Conservation (phyloP, 2,113 vertebrate genomes). For the Percina caprodes region DNA sequence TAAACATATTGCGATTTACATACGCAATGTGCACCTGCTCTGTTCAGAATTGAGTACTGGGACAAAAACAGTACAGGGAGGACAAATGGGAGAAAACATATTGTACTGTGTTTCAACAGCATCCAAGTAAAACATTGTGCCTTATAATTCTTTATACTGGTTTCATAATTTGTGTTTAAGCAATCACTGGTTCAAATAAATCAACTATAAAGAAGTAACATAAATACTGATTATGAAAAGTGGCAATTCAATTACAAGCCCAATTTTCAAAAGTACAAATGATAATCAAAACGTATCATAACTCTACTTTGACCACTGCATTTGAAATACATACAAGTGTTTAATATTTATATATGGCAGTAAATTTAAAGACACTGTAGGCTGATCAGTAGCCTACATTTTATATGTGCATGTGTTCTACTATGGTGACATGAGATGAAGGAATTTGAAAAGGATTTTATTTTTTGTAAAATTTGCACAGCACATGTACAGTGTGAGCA, state of each 20-base stretch:
- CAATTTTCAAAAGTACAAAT: neutral
- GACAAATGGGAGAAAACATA: neutral
- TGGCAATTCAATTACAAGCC: constrained; percentile 1
- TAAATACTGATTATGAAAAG: neutral
- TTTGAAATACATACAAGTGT: neutral
- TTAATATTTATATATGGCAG: neutral
- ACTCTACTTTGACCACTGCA: neutral
- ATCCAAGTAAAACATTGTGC: neutral
- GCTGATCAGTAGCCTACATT: neutral
- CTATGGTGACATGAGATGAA: neutral
- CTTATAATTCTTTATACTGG: neutral
- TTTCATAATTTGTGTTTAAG: neutral
- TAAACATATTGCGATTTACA: constrained; percentile 17
- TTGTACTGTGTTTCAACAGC: neutral
- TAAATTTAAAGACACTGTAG: neutral
- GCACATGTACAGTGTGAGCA: neutral
- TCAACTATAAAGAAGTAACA: neutral
- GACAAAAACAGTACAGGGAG: neutral
- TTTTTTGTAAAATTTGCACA: neutral
- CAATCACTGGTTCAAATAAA: neutral
- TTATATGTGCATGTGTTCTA: neutral
- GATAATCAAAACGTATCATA: neutral
- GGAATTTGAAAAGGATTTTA: neutral
- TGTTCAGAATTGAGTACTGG: neutral
- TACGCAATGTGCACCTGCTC: constrained; percentile 10